phyloP scores from a whole-genome alignment of 2,797 vertebrate genomes.

The Clamator glandarius region DNA sequence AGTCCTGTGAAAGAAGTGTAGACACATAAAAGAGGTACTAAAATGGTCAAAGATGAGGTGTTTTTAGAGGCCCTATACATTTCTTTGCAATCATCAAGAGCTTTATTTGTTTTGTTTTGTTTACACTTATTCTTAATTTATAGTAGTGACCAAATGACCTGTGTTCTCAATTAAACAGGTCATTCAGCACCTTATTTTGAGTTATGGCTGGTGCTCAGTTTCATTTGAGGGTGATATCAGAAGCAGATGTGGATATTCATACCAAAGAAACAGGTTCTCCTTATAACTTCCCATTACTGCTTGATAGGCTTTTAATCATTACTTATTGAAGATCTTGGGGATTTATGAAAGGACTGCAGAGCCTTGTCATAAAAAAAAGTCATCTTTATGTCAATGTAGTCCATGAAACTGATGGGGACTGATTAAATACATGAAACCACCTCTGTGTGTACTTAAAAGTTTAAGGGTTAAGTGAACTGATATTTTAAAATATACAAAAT shows the following conservation, averaged over 20 bases:
- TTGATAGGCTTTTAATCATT: not conserved
- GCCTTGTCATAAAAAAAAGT: not conserved
- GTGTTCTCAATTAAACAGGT: not conserved
- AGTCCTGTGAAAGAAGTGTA: not conserved
- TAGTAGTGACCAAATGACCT: not conserved
- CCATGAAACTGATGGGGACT: not conserved
- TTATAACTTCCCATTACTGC: not conserved
- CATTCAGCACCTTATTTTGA: not conserved
- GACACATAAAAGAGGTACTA: conserved; percentile 19
- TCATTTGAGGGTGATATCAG: conserved; percentile 1
- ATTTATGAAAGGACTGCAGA: not conserved
- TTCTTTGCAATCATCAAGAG: not conserved
- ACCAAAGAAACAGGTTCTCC: not conserved
- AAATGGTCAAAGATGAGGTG: not conserved
- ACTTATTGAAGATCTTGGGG: not conserved
- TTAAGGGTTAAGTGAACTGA: not conserved
- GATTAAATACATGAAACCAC: not conserved
- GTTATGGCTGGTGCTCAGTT: not conserved
- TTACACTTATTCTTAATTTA: not conserved
- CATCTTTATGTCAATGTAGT: not conserved
- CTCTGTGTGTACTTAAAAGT: not conserved
- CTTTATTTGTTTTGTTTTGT: not conserved
- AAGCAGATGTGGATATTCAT: not conserved
- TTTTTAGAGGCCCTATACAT: not conserved
- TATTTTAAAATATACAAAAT: not conserved